These are phyloP conservation scores for Athene noctua DNA, from an alignment of 2,113 vertebrate species.

Conservation along the genomic window DNA sequence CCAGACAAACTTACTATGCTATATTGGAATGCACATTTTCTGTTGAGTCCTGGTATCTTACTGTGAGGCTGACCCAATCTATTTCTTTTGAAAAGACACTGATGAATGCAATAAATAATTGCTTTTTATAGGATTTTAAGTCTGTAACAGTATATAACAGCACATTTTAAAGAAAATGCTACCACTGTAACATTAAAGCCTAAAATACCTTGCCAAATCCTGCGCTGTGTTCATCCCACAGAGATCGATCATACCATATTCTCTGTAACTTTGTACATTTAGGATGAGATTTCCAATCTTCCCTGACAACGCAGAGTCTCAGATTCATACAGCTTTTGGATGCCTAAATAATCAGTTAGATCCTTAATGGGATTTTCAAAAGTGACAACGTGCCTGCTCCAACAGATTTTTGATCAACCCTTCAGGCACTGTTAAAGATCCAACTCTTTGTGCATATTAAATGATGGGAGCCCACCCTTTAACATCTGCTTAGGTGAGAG, in stretches of 20 bases:
- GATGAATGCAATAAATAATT: neutral
- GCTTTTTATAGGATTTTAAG: neutral
- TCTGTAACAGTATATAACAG: neutral
- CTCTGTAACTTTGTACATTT: neutral
- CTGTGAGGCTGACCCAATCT: neutral
- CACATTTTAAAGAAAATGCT: neutral
- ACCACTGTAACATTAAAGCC: neutral
- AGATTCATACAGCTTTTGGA: neutral
- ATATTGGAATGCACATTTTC: neutral
- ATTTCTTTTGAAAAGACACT: neutral
- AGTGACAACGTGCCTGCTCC: rapidly evolving
- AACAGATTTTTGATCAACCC: neutral
- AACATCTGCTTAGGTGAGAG: neutral
- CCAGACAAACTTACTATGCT: neutral
- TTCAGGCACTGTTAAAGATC: neutral
- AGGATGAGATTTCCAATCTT: neutral
- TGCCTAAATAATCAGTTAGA: neutral
- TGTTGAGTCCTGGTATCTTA: neutral
- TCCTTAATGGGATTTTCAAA: neutral
- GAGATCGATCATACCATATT: neutral
- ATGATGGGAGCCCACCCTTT: neutral
- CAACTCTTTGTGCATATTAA: neutral
- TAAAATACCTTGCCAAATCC: neutral
- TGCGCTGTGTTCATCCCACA: neutral
- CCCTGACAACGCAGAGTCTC: neutral